Evolutionary conservation across 2,797 vertebrate genomes (phyloP), one percentile per base, ranked within the genome.

Genomic region (Perodicticus potto): DNA sequence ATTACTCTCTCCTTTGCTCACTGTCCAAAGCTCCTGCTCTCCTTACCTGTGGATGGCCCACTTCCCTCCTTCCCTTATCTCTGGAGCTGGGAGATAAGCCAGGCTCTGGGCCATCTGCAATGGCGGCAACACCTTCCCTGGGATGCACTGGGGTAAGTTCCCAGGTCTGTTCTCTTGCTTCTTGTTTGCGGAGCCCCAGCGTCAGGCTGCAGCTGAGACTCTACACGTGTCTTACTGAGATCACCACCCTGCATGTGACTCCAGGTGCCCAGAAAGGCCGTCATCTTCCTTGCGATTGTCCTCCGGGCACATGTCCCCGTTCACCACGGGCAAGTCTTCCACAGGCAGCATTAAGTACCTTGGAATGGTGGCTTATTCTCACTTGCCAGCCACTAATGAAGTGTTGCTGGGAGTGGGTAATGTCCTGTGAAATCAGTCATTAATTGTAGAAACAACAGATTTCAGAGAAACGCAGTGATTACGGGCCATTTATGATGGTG

Each of bases 371-470:
- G 95, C 65, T 32, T 97, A 93, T 92, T 97, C 97, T 82, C 95
- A 94, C 96, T 93, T 76, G 84, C 86, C 92, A 95, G 97, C 81
- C 95, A 96, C 97, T 98, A 98, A 98, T 97, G 98, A 97, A 94
- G 96, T 97, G 97, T 96, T 97, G 91, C 93, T 2, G 72, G 96
- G 92, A 82, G 89, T 97, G 97, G 93, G 97, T 97, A 98, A 97
- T 97, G 96, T 97, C 72, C 96, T 98, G 97, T 98, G 96, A 98
- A 98, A 98, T 98, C 98, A 98, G 98, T 97, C 97, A 95, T 98
- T 98, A 98, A 98, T 98, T 98, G 98, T 96, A 97, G 98, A 98
- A 98, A 98, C 98, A 98, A 98, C 98, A 87, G 97, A 98, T 98
- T 98, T 98, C 82, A 59, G 97, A 95, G 97, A 95, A 93, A 97